phyloP scores from a whole-genome alignment of 2,888 invertebrate genomes.

The Axea sp. region DNA sequence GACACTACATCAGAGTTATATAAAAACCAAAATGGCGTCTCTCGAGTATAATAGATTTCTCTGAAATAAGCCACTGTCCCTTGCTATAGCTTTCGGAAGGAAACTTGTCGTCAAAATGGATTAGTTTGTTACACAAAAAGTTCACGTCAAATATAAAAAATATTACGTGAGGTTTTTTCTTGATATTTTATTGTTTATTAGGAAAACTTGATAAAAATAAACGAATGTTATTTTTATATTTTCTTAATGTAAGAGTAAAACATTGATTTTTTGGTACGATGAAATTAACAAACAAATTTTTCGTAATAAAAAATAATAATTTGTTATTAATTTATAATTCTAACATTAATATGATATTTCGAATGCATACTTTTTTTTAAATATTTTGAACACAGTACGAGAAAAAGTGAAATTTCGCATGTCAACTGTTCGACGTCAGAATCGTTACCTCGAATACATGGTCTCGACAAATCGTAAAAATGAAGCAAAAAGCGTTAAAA shows the following conservation, averaged over 20 bases:
- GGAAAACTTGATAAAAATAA: slow-evolving; percentile 21
- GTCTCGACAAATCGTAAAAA: slow-evolving; percentile 72
- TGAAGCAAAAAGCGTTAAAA: slow-evolving; percentile 68
- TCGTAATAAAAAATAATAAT: too few relatives aligned
- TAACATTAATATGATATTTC: too few relatives aligned
- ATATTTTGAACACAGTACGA: too few relatives aligned
- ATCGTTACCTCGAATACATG: slow-evolving; percentile 63
- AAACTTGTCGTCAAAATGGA: slow-evolving; percentile 46
- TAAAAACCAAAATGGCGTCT: slow-evolving; percentile 60
- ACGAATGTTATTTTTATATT: neutral
- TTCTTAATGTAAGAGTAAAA: neutral
- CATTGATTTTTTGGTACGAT: too few relatives aligned
- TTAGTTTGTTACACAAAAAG: slow-evolving; percentile 51
- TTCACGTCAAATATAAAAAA: slow-evolving; percentile 42
- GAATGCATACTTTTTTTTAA: too few relatives aligned
- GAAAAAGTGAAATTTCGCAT: slow-evolving; percentile 64
- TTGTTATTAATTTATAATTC: too few relatives aligned
- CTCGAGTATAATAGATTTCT: slow-evolving; percentile 58
- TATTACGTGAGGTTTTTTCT: slow-evolving; percentile 31
- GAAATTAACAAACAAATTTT: too few relatives aligned
- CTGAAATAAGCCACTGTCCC: slow-evolving; percentile 50
- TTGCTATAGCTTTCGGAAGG: slow-evolving; percentile 47
- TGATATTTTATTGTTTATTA: slow-evolving; percentile 17
- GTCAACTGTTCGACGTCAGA: slow-evolving; percentile 67
- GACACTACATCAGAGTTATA: slow-evolving; percentile 55